phyloP scores from a whole-genome alignment of 2,888 invertebrate genomes.

The Scaeva pyrastri region DNA sequence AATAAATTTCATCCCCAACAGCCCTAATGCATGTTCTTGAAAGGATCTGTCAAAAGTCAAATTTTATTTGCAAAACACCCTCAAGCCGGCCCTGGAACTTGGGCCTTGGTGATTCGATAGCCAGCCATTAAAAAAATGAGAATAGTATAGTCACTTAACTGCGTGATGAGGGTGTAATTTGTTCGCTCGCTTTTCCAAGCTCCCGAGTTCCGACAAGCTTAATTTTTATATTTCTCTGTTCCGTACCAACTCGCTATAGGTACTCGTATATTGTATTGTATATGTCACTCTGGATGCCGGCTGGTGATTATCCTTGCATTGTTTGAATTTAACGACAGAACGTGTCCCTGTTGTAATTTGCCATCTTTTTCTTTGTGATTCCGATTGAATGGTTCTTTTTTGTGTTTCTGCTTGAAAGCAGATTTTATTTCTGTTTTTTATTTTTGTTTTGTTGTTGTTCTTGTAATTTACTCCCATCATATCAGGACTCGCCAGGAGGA shows the following conservation, averaged over 20 bases:
- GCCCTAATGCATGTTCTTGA: no score
- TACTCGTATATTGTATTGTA: neutral
- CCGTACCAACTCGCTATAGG: no score
- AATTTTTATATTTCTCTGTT: constrained; percentile 31
- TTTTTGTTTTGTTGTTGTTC: no score
- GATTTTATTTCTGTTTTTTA: constrained; percentile 13
- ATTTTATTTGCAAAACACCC: neutral
- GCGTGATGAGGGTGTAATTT: constrained; percentile 72
- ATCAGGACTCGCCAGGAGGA: constrained; percentile 15
- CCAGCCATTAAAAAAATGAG: neutral
- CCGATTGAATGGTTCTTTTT: constrained; percentile 70
- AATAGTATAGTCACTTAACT: constrained; percentile 63
- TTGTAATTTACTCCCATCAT: neutral
- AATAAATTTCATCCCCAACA: no score
- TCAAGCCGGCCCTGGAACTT: neutral
- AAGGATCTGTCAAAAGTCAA: neutral
- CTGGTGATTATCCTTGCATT: constrained; percentile 70
- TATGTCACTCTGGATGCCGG: constrained; percentile 14
- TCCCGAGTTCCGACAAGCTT: constrained; percentile 33
- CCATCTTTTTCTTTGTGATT: constrained; percentile 76
- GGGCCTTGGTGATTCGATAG: constrained; percentile 41
- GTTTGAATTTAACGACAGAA: constrained; percentile 67
- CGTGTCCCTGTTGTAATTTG: constrained; percentile 75
- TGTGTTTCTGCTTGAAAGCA: constrained; percentile 10
- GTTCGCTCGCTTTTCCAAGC: constrained; percentile 51